Evolutionary conservation across 1,140 invertebrate genomes (phyloP), one percentile per base, ranked within the genome.

Genomic region (Asbolus verrucosus): DNA sequence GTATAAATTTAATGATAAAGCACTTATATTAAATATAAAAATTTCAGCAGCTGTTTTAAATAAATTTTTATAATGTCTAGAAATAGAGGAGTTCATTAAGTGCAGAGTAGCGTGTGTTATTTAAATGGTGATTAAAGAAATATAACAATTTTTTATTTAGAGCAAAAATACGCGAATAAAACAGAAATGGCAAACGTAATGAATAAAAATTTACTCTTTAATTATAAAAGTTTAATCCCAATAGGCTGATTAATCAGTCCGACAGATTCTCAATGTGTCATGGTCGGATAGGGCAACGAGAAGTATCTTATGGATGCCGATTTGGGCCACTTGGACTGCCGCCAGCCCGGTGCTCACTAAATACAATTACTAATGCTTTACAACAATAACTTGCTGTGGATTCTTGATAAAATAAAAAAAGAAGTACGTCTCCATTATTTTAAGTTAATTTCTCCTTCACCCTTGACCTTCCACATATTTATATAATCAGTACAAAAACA

Each of bases 261-360:
- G 8, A 21, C 24, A 21, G 5, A 24, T 54, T 27, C 19, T 54
- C 46, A 24, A 27, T 54, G 46, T 54, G 46, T 54, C 46, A 54
- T 54, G 46, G 46, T 54, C 46, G 21, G 46, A 54, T 54, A 54
- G 46, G 46, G 11, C 46, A 54, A 54, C 19, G 46, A 54, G 46
- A 27, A 54, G 6, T 21, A 54, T 2, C 46, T 54, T 54, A 24
- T 50, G 19, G 43, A 18, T 19, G 43, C 27, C 46, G 46, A 54
- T 27, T 54, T 21, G 21, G 21, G 24, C 46, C 21, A 54, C 14
- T 54, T 54, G 46, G 46, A 54, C 8, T 4, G 1, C 14, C 21
- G 46, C 46, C 46, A 54, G 46, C 46, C 46, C 46, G 46, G 46
- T 54, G 46, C 46, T 54, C 46, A 27, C 46, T 13, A 11, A 50